phyloP scores from a whole-genome alignment of 2,113 vertebrate genomes.

The Heliornis fulica region DNA sequence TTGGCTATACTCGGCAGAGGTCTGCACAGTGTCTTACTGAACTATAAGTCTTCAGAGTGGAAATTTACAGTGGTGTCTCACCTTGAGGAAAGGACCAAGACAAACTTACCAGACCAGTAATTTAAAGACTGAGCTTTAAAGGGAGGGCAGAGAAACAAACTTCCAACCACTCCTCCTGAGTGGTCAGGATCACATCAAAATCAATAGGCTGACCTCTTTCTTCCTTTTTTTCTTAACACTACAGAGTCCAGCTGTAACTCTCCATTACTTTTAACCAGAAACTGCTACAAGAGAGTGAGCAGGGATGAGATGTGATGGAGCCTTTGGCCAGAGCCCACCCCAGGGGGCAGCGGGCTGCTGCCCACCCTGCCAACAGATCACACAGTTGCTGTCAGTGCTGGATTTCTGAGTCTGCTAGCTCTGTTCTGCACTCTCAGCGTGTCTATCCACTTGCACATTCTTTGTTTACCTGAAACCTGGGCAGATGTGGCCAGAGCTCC shows the following conservation, averaged over 20 bases:
- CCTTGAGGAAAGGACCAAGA: conserved; percentile 1
- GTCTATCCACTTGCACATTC: fast-evolving
- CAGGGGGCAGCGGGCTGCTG: fast-evolving
- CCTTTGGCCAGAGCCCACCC: neutral
- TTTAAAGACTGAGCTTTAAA: conserved; percentile 38
- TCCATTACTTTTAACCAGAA: neutral
- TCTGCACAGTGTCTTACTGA: neutral
- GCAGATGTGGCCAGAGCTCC: fast-evolving
- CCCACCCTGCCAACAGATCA: fast-evolving
- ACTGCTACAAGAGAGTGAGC: fast-evolving
- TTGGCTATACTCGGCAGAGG: neutral
- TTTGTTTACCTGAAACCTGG: neutral
- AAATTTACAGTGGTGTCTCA: conserved; percentile 16
- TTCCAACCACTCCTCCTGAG: neutral
- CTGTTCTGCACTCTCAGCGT: fast-evolving
- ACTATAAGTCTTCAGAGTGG: conserved; percentile 15
- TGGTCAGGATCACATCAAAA: neutral
- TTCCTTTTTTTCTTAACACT: neutral
- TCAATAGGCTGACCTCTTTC: neutral
- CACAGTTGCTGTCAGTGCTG: neutral
- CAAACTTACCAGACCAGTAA: conserved; percentile 13
- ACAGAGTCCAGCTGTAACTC: neutral
- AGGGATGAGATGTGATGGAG: fast-evolving
- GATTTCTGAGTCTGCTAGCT: neutral
- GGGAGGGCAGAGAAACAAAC: neutral